Base-by-base conservation (phyloP, 2,113 vertebrate species). In the Notothenia coriiceps region DNA sequence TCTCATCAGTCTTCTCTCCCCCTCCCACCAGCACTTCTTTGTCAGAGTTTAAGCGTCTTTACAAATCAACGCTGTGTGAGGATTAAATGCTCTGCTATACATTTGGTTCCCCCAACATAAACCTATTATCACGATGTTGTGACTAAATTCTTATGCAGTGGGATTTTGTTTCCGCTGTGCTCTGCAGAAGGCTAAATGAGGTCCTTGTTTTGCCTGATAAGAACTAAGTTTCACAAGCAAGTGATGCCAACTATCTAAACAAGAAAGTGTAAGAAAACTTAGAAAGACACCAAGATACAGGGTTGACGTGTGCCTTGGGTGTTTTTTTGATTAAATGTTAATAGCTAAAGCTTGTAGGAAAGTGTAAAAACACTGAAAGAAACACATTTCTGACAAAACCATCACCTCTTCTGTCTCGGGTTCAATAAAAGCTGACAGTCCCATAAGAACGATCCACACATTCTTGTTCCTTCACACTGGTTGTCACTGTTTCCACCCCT, bases 21-120 rank as follows among this genome's bases (percentile, higher is more conserved):
- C 81, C 77, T 89, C 79, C 86, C 86, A 82, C 75, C 75, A 75
- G 80, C n/a, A 0, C 57, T 54, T 76, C 80, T 91, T 85, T 88
- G 74, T 91, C 77, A 76, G 87, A 85, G 86, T 86, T 80, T 78
- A 67, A 86, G 79, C 47, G 63, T 86, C 87, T 88, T 92, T 82
- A 72, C 78, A 85, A 88, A 91, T 82, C 84, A 85, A 72, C 62
- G 22, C 74, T 69, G 84, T 79, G 80, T 66, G 68, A 81, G 92
- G 91, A 92, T 93, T 93, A 91, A 85, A 89, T 51, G 66, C 86
- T 90, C 87, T 88, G 75, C 87, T 82, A 77, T 84, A 79, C 87
- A 69, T 70, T 86, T 57, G 59, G 70, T 61, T 60, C 62, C 64
- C 54, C 54, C 74, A 60, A 77, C 50, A 81, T 86, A 88, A 89